Conservation (phyloP, 2,888 invertebrate species). For the Timandra comae region DNA sequence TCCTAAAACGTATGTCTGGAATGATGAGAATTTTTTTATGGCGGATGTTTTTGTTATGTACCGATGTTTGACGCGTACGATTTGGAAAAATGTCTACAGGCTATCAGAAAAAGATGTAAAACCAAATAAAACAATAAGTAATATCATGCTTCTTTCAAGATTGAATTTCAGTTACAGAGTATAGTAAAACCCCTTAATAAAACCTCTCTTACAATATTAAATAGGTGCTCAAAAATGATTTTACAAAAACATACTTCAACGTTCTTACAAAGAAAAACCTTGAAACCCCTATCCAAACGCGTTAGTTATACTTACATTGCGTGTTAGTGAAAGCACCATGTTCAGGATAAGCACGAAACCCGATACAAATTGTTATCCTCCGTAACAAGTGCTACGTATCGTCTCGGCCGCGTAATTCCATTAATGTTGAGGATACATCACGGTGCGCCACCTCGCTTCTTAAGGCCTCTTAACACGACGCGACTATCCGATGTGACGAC, state of each 20-base stretch:
- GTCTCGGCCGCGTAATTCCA: slow-evolving; percentile 52
- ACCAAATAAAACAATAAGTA: too few species aligned
- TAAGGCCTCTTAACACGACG: slow-evolving; percentile 2
- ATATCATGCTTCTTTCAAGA: too few species aligned
- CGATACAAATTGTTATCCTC: slow-evolving; percentile 41
- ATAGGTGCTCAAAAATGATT: too few species aligned
- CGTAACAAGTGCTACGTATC: slow-evolving; percentile 45
- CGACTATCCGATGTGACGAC: slow-evolving; percentile 18
- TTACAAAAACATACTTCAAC: too few species aligned
- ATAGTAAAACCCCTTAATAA: too few species aligned
- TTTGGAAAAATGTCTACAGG: too few species aligned
- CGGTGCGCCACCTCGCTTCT: slow-evolving; percentile 24
- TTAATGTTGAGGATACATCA: slow-evolving; percentile 63
- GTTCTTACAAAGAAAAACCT: too few species aligned
- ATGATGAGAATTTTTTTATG: slow-evolving; percentile 12
- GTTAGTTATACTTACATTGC: not conserved
- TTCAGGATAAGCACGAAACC: slow-evolving; percentile 21
- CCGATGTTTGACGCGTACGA: too few species aligned
- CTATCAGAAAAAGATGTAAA: too few species aligned
- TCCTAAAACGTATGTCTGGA: slow-evolving; percentile 7
- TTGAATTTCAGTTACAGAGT: too few species aligned
- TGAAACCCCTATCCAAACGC: too few species aligned
- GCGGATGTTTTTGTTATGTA: slow-evolving; percentile 8
- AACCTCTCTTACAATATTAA: too few species aligned
- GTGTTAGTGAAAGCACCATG: slow-evolving; percentile 4